These are phyloP conservation scores for Parochlus steinenii DNA, from an alignment of 2,888 invertebrate species.

Conservation along the genomic window DNA sequence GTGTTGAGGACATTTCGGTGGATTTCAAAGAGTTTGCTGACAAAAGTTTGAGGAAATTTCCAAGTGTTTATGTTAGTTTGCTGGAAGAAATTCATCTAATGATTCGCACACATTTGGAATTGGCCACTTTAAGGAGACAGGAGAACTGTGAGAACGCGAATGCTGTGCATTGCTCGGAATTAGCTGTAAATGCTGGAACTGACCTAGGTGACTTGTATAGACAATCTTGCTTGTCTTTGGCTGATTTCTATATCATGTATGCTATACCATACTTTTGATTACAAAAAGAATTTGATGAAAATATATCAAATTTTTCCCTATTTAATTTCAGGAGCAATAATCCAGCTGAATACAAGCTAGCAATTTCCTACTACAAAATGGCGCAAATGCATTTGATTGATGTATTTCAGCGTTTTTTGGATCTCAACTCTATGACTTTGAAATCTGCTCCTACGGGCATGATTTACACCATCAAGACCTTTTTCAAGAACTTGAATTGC, in stretches of 20 bases:
- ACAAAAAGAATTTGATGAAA: not conserved
- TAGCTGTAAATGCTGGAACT: too few species aligned
- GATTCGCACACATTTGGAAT: conserved; percentile 27
- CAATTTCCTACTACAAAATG: conserved; percentile 5
- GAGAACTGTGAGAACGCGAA: conserved; percentile 7
- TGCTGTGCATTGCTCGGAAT: too few species aligned
- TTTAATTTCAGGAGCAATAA: conserved; percentile 3
- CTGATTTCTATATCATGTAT: conserved; percentile 5
- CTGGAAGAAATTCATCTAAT: conserved; percentile 57
- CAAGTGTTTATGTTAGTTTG: conserved; percentile 51
- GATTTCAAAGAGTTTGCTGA: conserved; percentile 53
- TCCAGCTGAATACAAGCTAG: not conserved
- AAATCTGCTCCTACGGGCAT: conserved; percentile 3
- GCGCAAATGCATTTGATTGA: conserved; percentile 6
- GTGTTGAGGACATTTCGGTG: conserved; percentile 43
- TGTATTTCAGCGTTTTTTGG: conserved; percentile 3
- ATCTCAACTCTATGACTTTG: conserved; percentile 1
- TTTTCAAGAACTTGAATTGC: conserved; percentile 1
- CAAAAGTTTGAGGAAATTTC: conserved; percentile 42
- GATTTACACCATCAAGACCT: conserved; percentile 1
- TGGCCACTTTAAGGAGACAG: conserved; percentile 1
- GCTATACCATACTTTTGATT: not conserved
- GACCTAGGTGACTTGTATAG: not conserved
- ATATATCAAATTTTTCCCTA: conserved; percentile 3
- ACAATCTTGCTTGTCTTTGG: conserved; percentile 3